phyloP scores from a whole-genome alignment of 2,888 invertebrate genomes.

The Epinotia bilunana region DNA sequence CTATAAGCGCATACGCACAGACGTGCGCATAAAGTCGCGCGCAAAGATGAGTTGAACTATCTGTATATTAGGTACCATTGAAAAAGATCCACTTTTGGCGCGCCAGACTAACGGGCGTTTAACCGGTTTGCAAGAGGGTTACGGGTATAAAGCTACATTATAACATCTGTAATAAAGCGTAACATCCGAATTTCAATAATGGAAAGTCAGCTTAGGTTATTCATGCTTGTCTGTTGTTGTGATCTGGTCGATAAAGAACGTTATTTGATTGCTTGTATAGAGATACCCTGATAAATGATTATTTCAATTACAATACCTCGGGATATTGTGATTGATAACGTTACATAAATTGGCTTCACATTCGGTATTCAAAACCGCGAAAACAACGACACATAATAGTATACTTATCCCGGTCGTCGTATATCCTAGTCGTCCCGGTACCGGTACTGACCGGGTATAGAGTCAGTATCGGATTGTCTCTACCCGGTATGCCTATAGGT shows the following conservation, averaged over 20 bases:
- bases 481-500: too few species aligned
- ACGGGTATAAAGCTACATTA: constrained; percentile 33
- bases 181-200: constrained; percentile 35
- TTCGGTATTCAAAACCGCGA: neutral
- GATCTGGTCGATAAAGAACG: constrained; percentile 9
- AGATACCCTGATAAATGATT: constrained; percentile 6
- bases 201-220: constrained; percentile 30
- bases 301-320: neutral
- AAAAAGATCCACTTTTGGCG: constrained; percentile 21
- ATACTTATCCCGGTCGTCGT: too few species aligned
- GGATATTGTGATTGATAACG: neutral
- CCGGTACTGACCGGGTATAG: too few species aligned
- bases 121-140: constrained; percentile 41
- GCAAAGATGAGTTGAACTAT: too few species aligned
- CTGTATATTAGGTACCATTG: too few species aligned
- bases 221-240: neutral
- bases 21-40: too few species aligned
- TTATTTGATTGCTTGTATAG: constrained; percentile 12
- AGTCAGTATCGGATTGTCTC: too few species aligned
- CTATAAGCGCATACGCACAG: too few species aligned
- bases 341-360: neutral
- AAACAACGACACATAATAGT: too few species aligned
- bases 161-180: constrained; percentile 30
- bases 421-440: too few species aligned
- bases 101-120: constrained; percentile 31